phyloP scores from a whole-genome alignment of 2,888 invertebrate genomes.

The Schizotus pectinicornis region DNA sequence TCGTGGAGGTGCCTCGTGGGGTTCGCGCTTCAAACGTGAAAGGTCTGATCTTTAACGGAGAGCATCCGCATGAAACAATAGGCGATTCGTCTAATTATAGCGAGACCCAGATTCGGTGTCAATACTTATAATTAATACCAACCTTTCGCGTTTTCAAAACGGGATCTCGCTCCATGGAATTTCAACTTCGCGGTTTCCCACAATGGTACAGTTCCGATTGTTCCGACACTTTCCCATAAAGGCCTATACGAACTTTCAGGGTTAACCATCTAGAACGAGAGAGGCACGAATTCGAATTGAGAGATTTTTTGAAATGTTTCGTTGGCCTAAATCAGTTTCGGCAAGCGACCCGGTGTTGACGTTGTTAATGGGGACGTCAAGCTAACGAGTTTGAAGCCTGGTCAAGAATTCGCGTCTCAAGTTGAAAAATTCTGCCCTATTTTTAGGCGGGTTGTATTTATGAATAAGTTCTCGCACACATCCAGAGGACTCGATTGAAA shows the following conservation, averaged over 20 bases:
- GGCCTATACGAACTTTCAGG: too few relatives aligned
- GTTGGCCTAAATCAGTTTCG: conserved; percentile 10
- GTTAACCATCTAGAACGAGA: too few relatives aligned
- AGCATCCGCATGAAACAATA: conserved; percentile 6
- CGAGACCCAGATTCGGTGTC: conserved; percentile 13
- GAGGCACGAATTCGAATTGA: too few relatives aligned
- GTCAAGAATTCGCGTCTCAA: conserved; percentile 21
- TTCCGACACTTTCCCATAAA: too few relatives aligned
- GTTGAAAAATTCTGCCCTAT: conserved; percentile 15
- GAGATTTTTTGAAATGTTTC: too few relatives aligned
- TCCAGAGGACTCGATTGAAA: neutral
- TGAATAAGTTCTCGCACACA: conserved; percentile 1
- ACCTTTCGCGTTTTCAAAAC: neutral
- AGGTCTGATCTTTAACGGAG: neutral
- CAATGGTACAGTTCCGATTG: neutral
- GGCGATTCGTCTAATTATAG: conserved; percentile 8
- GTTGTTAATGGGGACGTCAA: conserved; percentile 17
- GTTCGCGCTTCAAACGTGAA: too few relatives aligned
- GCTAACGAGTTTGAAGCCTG: conserved; percentile 20
- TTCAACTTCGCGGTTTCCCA: conserved; percentile 4
- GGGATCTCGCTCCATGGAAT: too few relatives aligned
- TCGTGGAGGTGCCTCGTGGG: too few relatives aligned
- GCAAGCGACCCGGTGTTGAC: conserved; percentile 6
- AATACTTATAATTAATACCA: conserved; percentile 13
- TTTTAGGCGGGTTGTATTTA: conserved; percentile 5